phyloP scores from a whole-genome alignment of 2,888 invertebrate genomes.

The Drosophila limbata region DNA sequence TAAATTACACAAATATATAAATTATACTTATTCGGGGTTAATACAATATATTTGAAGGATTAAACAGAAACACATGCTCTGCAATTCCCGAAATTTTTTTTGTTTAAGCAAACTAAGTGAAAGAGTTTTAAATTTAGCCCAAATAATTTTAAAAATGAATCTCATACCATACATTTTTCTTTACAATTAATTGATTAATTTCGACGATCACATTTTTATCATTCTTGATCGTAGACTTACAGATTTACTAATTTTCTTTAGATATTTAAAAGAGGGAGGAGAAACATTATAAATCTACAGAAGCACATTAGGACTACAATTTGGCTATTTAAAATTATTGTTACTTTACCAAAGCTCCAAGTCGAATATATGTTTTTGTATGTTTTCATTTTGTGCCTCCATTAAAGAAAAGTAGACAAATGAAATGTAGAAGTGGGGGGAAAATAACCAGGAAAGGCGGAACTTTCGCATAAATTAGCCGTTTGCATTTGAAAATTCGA shows the following conservation, averaged over 20 bases:
- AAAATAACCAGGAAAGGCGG: constrained; percentile 61
- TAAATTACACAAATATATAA: constrained; percentile 73
- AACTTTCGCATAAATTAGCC: constrained; percentile 79
- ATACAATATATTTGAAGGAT: constrained; percentile 62
- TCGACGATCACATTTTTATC: too few species aligned
- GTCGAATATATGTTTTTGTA: background rate
- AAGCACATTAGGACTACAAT: background rate
- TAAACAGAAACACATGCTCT: constrained; percentile 27
- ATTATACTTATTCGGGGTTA: constrained; percentile 72
- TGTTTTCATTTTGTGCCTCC: constrained; percentile 24
- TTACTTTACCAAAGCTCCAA: background rate
- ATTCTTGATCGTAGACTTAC: background rate
- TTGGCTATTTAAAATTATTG: background rate
- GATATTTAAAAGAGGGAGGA: background rate
- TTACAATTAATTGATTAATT: background rate
- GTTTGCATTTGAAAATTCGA: constrained; percentile 75
- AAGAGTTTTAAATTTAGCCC: background rate
- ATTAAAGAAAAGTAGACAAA: constrained; percentile 72
- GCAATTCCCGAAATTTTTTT: constrained; percentile 1
- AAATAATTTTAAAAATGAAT: background rate
- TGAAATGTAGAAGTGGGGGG: constrained; percentile 46
- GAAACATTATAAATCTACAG: background rate
- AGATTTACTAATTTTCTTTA: background rate
- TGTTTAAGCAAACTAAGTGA: constrained; percentile 3
- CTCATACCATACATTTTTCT: background rate